Evolutionary conservation across 2,888 invertebrate species (phyloP), one percentile per base, ranked within the genome.

Genomic region (Catotricha subobsoleta): DNA sequence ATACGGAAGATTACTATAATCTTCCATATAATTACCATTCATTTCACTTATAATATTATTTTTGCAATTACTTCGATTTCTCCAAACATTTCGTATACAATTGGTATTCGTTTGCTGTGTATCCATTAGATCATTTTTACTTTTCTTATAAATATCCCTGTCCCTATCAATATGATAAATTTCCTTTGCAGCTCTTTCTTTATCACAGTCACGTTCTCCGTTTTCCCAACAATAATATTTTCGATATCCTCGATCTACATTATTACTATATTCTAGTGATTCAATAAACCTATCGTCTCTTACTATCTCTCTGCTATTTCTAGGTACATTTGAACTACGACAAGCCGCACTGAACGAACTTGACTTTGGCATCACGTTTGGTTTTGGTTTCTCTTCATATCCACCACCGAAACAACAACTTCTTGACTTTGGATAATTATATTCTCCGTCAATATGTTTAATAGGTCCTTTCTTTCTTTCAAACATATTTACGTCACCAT

Each of bases 381-480:
- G 38, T 25, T 37, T 40, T 16, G 37, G 27, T 30, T 44, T 45
- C 10, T 50, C 51, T 5, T 55, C 55, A 27, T 58, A 53, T 3
- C 42, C 39, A 25, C 58, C 55, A 43, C 57, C 57, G 45, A 62
- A 60, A 45, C 58, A 61, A 46, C 62, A 63, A 44, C 62, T 62
- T 46, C 57, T 57, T 2, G 62, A 62, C 41, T 62, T 62, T 13
- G 61, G 62, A 45, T 62, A 61, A 41, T 58, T 57, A 25, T 60
- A 61, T 43, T 62, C 60, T 42, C 58, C 59, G 8, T 16, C 19
- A 2, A 19, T 18, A 40, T 57, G 55, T n/a, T 53, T 53, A 16
- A 20, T 23, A 10, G 30, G 21, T 6, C 9, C n/a, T 21, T 31
- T 38, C 16, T 35, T 30, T n/a, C 18, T 10, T 13, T 35, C 38